phyloP scores from a whole-genome alignment of 2,797 vertebrate species.

The Acomys russatus region DNA sequence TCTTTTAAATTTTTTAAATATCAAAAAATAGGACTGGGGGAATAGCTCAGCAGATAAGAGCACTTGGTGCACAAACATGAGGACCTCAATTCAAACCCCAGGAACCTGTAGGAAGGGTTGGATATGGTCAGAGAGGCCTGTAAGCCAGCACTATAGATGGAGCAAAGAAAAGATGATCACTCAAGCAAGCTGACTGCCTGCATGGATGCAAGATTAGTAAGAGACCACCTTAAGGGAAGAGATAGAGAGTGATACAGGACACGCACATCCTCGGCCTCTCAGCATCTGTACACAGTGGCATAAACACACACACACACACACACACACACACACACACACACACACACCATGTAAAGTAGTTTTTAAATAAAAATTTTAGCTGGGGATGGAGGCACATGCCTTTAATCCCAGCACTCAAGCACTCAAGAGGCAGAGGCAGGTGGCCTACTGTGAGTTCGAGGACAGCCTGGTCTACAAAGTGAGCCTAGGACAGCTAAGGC shows the following conservation, averaged over 20 bases:
- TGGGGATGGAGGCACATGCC: too few relatives aligned
- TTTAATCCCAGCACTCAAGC: too few relatives aligned
- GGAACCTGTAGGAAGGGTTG: neutral
- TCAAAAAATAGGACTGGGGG: neutral
- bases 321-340: too few relatives aligned
- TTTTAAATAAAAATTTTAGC: neutral
- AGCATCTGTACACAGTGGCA: neutral
- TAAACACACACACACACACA: neutral
- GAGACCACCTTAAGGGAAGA: neutral
- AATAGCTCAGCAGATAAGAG: neutral
- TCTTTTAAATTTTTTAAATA: neutral
- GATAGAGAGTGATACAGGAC: neutral
- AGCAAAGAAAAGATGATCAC: neutral
- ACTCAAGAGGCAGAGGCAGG: too few relatives aligned
- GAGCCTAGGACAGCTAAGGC: too few relatives aligned
- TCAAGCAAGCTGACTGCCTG: neutral
- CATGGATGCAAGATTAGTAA: neutral
- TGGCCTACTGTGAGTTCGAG: too few relatives aligned
- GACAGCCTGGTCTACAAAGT: too few relatives aligned
- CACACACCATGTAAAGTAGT: neutral
- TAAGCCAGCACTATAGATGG: neutral
- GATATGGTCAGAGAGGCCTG: neutral
- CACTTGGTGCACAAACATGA: neutral
- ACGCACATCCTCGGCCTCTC: neutral
- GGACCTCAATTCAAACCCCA: neutral